A percentile compares a stretch with the other conserved stretches of the same genome.
Conservation (phyloP, 2,888 invertebrate species). For the Pristionchus entomophagus region DNA sequence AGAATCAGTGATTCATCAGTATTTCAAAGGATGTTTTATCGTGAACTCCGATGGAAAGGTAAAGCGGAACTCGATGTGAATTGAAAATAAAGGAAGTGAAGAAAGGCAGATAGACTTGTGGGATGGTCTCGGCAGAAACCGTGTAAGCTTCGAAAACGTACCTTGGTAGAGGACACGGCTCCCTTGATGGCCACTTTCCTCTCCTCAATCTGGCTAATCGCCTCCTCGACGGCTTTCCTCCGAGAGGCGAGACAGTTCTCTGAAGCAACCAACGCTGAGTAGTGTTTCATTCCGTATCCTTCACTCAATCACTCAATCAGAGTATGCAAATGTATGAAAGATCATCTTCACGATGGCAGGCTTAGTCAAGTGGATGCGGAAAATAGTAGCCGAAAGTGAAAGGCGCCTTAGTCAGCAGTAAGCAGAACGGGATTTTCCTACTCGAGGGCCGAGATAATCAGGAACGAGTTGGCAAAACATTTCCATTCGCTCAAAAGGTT, state of each 20-base stretch:
- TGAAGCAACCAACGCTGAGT: slow-evolving; percentile 43
- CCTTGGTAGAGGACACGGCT: slow-evolving; percentile 51
- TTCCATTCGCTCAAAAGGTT: too few relatives aligned
- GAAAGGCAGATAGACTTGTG: too few relatives aligned
- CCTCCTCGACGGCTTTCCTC: slow-evolving; percentile 56
- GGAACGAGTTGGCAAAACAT: background rate
- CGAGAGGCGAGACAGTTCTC: slow-evolving; percentile 59
- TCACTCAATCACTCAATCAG: too few relatives aligned
- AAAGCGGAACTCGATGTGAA: background rate
- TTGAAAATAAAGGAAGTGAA: too few relatives aligned
- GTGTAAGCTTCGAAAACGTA: too few relatives aligned
- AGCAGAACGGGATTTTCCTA: background rate
- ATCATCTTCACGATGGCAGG: too few relatives aligned
- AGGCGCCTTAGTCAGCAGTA: background rate
- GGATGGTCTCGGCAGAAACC: too few relatives aligned
- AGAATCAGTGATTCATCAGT: too few relatives aligned
- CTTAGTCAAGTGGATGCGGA: background rate
- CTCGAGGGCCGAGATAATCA: background rate
- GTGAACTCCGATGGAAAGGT: too few relatives aligned
- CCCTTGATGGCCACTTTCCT: slow-evolving; percentile 51
- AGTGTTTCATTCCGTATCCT: too few relatives aligned
- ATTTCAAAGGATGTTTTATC: too few relatives aligned
- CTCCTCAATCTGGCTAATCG: slow-evolving; percentile 51
- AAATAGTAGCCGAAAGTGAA: slow-evolving; percentile 14
- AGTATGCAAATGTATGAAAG: background rate